Evolutionary conservation across 2,797 vertebrate species (phyloP).

Genomic region (Netta rufina): DNA sequence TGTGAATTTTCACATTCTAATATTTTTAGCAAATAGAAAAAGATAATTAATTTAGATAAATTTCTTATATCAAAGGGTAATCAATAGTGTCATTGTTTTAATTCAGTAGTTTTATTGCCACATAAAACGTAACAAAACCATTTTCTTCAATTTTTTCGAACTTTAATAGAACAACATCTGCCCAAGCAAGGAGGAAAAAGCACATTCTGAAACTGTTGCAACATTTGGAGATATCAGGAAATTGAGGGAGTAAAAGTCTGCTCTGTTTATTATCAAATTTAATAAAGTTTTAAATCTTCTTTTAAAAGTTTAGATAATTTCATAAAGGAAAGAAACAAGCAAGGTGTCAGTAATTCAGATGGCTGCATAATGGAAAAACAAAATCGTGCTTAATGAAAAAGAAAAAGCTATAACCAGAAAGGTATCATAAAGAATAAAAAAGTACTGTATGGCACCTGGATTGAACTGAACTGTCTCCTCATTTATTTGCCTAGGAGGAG

Average conservation of each 20-base stretch:
- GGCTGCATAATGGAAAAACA: background rate
- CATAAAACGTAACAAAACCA: background rate
- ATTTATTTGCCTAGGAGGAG: background rate
- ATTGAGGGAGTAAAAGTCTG: background rate
- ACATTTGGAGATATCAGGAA: background rate
- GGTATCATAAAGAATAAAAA: background rate
- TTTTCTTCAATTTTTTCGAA: background rate
- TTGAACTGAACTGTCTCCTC: fast-evolving
- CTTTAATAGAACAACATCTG: background rate
- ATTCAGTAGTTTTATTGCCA: background rate
- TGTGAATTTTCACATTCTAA: background rate
- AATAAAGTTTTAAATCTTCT: background rate
- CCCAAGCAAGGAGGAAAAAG: background rate
- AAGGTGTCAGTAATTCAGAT: background rate
- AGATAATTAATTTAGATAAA: conserved; percentile 40
- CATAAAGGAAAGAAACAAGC: background rate
- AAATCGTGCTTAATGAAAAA: background rate
- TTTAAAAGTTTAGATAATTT: background rate
- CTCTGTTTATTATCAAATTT: background rate
- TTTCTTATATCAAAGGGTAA: conserved; percentile 6
- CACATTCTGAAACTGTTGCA: background rate
- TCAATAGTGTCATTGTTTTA: background rate
- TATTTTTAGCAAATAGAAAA: background rate
- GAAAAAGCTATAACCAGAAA: background rate
- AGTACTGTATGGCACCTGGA: background rate